A percentile compares a stretch with the other conserved stretches of the same genome.
Conservation (phyloP, 2,113 vertebrate genomes). For the Heptranchias perlo region DNA sequence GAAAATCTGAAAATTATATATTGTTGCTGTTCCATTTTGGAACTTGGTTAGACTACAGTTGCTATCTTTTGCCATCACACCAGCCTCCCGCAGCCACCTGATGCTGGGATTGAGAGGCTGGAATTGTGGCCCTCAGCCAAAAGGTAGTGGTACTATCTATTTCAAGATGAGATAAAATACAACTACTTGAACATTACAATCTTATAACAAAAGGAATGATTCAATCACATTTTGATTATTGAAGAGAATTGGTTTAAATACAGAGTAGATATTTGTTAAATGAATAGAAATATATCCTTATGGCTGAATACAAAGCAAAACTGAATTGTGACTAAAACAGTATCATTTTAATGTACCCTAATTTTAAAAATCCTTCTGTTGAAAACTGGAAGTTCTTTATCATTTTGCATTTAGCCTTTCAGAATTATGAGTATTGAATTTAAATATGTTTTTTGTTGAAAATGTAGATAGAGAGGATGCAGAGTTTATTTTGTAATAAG, state of each 20-base stretch:
- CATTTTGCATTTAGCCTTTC: background rate
- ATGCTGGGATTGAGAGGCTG: background rate
- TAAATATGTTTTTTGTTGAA: background rate
- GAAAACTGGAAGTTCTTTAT: background rate
- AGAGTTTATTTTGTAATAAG: background rate
- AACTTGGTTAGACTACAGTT: too few species aligned
- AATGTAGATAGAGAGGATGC: background rate
- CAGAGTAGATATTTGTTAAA: background rate
- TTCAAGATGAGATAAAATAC: background rate
- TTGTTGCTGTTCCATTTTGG: background rate
- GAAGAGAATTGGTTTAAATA: background rate
- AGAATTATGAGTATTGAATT: background rate
- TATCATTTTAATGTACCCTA: background rate
- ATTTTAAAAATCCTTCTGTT: background rate
- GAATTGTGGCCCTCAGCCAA: background rate
- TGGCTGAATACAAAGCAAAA: background rate
- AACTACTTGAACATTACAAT: background rate
- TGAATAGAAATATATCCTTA: background rate
- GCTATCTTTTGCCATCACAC: too few species aligned
- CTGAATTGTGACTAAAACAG: background rate
- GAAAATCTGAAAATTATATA: background rate
- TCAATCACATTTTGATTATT: background rate
- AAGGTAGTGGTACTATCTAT: background rate
- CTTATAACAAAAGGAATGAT: too few species aligned
- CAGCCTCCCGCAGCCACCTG: background rate